A percentile compares a stretch with the other conserved stretches of the same genome.
These are phyloP conservation scores for Pterois miles DNA, from an alignment of 2,797 vertebrate species.

Conservation along the genomic window DNA sequence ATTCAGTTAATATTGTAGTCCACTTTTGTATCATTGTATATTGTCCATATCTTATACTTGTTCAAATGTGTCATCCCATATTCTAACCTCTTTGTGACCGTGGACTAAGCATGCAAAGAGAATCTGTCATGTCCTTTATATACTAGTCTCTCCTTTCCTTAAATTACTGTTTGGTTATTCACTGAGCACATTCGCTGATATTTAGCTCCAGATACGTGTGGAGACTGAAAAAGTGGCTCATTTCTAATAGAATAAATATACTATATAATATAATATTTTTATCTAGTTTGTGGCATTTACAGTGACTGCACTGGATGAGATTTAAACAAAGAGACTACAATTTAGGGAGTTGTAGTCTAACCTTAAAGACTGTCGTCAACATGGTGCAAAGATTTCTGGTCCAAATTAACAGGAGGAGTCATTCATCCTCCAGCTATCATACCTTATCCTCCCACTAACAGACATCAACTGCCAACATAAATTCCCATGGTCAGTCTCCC, in stretches of 20 bases:
- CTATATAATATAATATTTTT: no score
- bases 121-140: neutral
- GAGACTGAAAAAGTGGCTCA: no score
- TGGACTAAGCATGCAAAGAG: neutral
- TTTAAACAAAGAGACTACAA: neutral
- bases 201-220: neutral
- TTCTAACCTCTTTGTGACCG: neutral
- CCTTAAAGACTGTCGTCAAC: neutral
- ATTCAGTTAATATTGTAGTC: neutral
- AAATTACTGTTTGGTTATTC: neutral
- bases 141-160: neutral
- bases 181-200: neutral
- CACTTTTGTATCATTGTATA: neutral
- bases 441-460: constrained; percentile 30
- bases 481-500: constrained; percentile 48
- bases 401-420: constrained; percentile 27
- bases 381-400: neutral
- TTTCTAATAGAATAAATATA: neutral
- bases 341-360: neutral
- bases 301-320: neutral
- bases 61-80: neutral
- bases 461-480: constrained; percentile 38
- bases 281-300: neutral
- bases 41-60: neutral
- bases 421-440: constrained; percentile 34